Conservation (phyloP, 2,113 vertebrate species). For the Lamprotornis superbus region DNA sequence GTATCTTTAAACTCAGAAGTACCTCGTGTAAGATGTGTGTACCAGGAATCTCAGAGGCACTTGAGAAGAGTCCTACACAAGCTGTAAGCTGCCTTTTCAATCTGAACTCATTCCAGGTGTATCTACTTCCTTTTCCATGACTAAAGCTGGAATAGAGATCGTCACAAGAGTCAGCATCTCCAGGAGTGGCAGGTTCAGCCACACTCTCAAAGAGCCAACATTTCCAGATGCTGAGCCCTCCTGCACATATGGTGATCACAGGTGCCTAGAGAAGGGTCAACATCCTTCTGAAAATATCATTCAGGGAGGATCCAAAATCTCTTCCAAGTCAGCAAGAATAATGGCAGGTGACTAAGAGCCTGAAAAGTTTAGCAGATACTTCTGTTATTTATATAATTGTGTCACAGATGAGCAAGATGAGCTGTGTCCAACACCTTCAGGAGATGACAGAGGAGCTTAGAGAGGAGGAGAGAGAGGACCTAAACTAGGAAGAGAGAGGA, state of each 20-base stretch:
- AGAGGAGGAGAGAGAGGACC: background rate
- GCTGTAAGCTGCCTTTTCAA: background rate
- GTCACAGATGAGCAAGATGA: background rate
- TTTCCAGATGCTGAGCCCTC: background rate
- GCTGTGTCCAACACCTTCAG: background rate
- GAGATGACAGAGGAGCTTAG: background rate
- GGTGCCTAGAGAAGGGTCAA: background rate
- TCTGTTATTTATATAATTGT: background rate
- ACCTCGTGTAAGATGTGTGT: background rate
- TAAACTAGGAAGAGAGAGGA: background rate
- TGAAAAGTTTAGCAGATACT: background rate
- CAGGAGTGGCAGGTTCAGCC: background rate
- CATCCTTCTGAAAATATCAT: background rate
- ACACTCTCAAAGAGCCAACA: background rate
- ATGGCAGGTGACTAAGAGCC: background rate
- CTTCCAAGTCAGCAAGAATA: background rate
- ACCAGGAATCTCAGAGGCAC: background rate
- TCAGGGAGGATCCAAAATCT: background rate
- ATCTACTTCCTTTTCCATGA: background rate
- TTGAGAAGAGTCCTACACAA: background rate
- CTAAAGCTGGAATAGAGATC: background rate
- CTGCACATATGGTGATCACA: background rate
- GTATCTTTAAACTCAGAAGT: background rate
- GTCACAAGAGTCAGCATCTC: background rate
- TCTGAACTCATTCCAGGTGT: background rate